Evolutionary conservation across 2,888 invertebrate species (phyloP), one percentile per base, ranked within the genome.

Genomic region (Trichopoda pennipes): DNA sequence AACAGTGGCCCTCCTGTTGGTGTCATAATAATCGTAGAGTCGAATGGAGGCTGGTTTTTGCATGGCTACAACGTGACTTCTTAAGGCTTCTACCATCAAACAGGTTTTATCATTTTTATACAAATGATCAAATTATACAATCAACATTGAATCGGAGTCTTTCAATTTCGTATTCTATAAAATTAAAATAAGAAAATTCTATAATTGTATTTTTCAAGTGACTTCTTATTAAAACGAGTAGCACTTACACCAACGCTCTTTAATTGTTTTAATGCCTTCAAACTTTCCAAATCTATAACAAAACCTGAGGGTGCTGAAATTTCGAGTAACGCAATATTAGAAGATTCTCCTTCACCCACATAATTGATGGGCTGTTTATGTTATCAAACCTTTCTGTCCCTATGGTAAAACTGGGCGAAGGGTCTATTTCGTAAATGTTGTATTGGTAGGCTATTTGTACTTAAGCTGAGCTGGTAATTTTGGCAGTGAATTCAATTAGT

Each of bases 281-380:
- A 91, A 0, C 94, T 95, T 86, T 94, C 94, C 86, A 94, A 92
- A 86, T 97, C 96, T 0, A 96, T 96, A 0, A 95, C 93, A 90
- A 96, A 98, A 28, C 98, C 98, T 0, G 97, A 97, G 0, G 98
- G 97, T 80, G 98, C 92, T 77, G 94, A 94, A 0, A 98, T 95
- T 87, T 97, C 97, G 92, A 98, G 94, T 1, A 98, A 94, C n/a
- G 97, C 96, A 94, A 98, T 95, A 85, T 98, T 98, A 85, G 95
- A 94, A 32, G 93, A 93, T 86, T 94, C 93, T 44, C 93, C 87
- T 10, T 86, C 87, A 23, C 88, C 90, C 7, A 86, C 85, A 23
- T 92, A 96, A 94, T 95, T 94, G 58, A 93, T 82, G 95, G 95
- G 0, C 35, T 53, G n/a, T 10, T 60, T 17, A 12, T n/a, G 35